Evolutionary conservation across 2,888 invertebrate genomes (phyloP).

Genomic region (Meteorus colon): DNA sequence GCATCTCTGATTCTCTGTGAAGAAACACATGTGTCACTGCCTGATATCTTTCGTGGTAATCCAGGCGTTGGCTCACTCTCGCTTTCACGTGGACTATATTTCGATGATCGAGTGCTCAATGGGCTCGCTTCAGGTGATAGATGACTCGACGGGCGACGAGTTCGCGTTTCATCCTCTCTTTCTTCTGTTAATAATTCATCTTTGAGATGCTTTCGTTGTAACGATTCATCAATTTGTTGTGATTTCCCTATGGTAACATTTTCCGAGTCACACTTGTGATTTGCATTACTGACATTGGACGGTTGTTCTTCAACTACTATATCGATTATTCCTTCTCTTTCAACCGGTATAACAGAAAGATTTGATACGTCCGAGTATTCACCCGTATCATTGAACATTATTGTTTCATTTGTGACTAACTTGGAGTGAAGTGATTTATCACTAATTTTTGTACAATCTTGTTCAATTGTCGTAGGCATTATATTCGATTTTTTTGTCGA

Average conservation of each 20-base stretch:
- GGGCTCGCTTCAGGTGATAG: slow-evolving; percentile 71
- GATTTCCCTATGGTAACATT: not conserved
- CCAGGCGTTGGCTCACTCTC: slow-evolving; percentile 72
- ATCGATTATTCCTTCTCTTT: not conserved
- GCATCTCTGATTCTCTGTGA: slow-evolving; percentile 71
- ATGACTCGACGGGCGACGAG: slow-evolving; percentile 69
- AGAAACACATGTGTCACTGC: slow-evolving; percentile 66
- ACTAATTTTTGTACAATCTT: not conserved
- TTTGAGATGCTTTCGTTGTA: slow-evolving; percentile 62
- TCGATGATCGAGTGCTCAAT: slow-evolving; percentile 69
- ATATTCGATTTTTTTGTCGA: not conserved
- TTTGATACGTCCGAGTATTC: not conserved
- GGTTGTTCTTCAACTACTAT: not conserved
- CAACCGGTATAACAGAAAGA: not conserved
- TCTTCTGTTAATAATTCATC: slow-evolving; percentile 70
- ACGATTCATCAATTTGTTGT: slow-evolving; percentile 44
- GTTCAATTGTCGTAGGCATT: not conserved
- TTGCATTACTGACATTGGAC: not conserved
- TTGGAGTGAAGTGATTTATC: not conserved
- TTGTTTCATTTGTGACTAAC: not conserved
- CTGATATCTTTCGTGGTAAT: slow-evolving; percentile 65
- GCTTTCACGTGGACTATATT: slow-evolving; percentile 71
- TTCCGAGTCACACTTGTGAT: not conserved
- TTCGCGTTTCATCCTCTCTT: slow-evolving; percentile 68
- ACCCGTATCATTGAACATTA: not conserved